A percentile compares a stretch with the other conserved stretches of the same genome.
phyloP scores from a whole-genome alignment of 2,113 vertebrate genomes.

The Danionella cerebrum region DNA sequence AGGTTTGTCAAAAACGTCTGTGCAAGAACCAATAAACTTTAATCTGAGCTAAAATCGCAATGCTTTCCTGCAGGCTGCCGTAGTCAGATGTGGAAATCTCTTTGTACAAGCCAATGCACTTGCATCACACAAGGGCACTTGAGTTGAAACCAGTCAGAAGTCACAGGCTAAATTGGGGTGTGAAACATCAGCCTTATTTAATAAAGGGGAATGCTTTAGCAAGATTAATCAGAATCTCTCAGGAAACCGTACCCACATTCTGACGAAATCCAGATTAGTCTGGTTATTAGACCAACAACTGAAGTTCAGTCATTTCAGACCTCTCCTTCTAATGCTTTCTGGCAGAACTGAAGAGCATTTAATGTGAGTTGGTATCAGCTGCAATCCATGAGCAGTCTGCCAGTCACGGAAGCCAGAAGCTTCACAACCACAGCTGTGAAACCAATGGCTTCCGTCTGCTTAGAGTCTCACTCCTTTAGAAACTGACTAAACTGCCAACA shows the following conservation, averaged over 20 bases:
- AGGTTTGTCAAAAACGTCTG: neutral
- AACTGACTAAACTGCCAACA: slow-evolving; percentile 17
- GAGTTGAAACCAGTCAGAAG: neutral
- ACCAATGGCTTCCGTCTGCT: neutral
- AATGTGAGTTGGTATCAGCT: slow-evolving; percentile 13
- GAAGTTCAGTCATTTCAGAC: neutral
- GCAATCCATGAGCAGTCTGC: neutral
- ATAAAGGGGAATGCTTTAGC: neutral
- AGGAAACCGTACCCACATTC: neutral
- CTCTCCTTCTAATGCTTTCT: neutral
- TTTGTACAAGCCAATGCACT: neutral
- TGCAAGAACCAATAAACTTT: neutral
- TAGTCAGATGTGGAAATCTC: neutral
- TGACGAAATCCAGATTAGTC: neutral
- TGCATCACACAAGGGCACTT: neutral
- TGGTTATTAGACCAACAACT: neutral
- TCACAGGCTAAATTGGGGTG: neutral
- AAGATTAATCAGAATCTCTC: neutral
- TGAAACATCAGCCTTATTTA: neutral
- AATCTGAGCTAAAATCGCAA: neutral
- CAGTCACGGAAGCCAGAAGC: neutral
- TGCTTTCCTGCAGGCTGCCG: neutral
- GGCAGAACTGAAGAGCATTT: neutral
- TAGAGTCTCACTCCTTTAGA: slow-evolving; percentile 1
- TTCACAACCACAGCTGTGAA: slow-evolving; percentile 32